A percentile compares a stretch with the other conserved stretches of the same genome.
Evolutionary conservation across 92 coral and sea anemone species (phyloP).

Genomic region (Diadumene lineata): DNA sequence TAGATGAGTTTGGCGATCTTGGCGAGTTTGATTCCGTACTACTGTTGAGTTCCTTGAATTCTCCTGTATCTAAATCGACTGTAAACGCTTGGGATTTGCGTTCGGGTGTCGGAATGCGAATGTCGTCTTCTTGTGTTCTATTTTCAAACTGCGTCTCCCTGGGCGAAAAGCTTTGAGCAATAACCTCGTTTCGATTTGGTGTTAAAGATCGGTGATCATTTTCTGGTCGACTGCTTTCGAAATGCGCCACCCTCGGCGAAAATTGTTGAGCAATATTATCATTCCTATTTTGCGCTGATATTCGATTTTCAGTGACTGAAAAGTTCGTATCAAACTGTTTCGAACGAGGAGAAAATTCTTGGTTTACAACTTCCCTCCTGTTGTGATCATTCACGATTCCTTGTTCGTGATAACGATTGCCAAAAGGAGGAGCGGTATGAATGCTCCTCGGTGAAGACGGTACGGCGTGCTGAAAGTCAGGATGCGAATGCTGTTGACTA

Average conservation of each 20-base stretch:
- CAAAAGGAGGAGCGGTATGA: not conserved
- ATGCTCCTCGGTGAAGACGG: conserved; percentile 1
- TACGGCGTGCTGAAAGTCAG: conserved; percentile 8
- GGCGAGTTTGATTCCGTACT: conserved; percentile 21
- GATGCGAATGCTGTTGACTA: conserved; percentile 14
- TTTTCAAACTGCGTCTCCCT: too few species aligned
- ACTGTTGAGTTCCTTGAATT: conserved; percentile 22
- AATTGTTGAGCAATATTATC: too few species aligned
- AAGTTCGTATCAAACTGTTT: not conserved
- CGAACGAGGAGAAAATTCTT: too few species aligned
- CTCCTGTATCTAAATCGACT: conserved; percentile 38
- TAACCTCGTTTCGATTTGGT: too few species aligned
- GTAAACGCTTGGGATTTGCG: conserved; percentile 42
- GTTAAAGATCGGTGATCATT: too few species aligned
- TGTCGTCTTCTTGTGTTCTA: not conserved
- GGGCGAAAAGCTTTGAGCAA: too few species aligned
- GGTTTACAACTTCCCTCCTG: too few species aligned
- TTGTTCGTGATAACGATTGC: conserved; percentile 11
- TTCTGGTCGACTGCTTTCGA: too few species aligned
- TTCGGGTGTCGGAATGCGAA: conserved; percentile 14
- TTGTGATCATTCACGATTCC: too few species aligned
- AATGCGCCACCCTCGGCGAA: too few species aligned
- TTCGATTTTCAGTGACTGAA: not conserved
- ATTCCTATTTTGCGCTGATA: not conserved
- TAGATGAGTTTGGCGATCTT: conserved; percentile 42